phyloP scores from a whole-genome alignment of 37 sponge, comb jelly and placozoan genomes.

The Lycopodina hypogea region DNA sequence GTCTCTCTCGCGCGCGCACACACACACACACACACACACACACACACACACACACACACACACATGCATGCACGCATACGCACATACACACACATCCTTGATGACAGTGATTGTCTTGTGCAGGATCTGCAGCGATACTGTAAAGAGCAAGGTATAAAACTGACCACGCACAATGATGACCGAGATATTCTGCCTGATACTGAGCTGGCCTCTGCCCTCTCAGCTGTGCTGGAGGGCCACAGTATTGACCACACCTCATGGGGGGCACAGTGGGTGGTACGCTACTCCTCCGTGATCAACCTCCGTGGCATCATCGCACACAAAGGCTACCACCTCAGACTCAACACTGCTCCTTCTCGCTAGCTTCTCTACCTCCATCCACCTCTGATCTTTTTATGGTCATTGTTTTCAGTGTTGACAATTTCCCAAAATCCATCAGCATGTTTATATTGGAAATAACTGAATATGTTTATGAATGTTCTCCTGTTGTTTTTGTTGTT shows the following conservation, averaged over 20 bases:
- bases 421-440: too few species aligned
- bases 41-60: too few species aligned
- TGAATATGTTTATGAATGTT: too few species aligned
- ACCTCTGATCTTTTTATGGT: too few species aligned
- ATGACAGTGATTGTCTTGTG: background rate
- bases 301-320: slow-evolving; percentile 57
- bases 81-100: too few species aligned
- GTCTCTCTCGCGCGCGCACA: too few species aligned
- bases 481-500: too few species aligned
- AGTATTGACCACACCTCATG: slow-evolving; percentile 23
- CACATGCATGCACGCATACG: too few species aligned
- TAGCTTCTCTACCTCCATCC: too few species aligned
- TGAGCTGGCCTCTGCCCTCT: slow-evolving; percentile 15
- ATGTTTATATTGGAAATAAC: too few species aligned
- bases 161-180: slow-evolving; percentile 63
- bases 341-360: background rate
- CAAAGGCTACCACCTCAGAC: slow-evolving; percentile 34
- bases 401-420: too few species aligned
- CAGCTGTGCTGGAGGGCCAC: background rate
- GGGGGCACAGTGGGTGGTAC: slow-evolving; percentile 35
- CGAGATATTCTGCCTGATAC: slow-evolving; percentile 31
- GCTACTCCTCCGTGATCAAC: slow-evolving; percentile 40
- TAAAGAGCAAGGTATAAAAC: slow-evolving; percentile 12
- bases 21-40: too few species aligned
- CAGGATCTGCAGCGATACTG: slow-evolving; percentile 44